Conservation (phyloP, 2,797 vertebrate genomes). For the Rhinichthys osculus region DNA sequence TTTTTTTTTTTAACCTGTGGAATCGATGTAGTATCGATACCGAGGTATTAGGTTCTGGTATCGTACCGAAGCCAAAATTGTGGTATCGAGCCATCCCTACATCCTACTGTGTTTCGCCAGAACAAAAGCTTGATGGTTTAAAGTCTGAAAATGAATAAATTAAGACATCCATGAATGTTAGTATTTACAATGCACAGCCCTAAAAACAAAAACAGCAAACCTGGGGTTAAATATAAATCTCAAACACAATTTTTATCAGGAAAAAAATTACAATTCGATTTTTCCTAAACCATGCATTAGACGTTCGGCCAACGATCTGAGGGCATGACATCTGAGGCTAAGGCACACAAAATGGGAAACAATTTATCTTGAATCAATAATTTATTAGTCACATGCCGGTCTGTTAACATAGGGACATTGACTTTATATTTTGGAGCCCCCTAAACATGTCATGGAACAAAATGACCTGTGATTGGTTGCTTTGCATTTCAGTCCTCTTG, state of each 20-base stretch:
- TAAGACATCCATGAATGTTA: background rate
- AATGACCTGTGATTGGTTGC: background rate
- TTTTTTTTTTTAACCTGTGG: too few species aligned
- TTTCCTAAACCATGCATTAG: background rate
- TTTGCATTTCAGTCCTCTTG: background rate
- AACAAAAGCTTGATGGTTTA: background rate
- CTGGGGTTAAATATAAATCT: background rate
- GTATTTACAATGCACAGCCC: background rate
- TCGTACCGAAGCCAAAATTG: too few species aligned
- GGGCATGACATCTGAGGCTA: background rate
- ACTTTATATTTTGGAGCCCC: background rate
- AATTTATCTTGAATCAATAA: background rate
- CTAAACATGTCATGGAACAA: background rate
- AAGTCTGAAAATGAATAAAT: background rate
- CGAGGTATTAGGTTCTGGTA: too few species aligned
- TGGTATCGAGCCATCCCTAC: too few species aligned
- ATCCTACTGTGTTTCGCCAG: background rate
- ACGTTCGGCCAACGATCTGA: background rate
- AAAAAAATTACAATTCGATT: background rate
- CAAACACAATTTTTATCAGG: background rate
- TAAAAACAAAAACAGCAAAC: background rate
- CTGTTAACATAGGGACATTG: background rate
- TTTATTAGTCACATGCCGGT: rapidly evolving
- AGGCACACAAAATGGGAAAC: background rate
- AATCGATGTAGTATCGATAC: too few species aligned